Conservation (phyloP, 2,888 invertebrate genomes). For the Pseudococcus longispinus region DNA sequence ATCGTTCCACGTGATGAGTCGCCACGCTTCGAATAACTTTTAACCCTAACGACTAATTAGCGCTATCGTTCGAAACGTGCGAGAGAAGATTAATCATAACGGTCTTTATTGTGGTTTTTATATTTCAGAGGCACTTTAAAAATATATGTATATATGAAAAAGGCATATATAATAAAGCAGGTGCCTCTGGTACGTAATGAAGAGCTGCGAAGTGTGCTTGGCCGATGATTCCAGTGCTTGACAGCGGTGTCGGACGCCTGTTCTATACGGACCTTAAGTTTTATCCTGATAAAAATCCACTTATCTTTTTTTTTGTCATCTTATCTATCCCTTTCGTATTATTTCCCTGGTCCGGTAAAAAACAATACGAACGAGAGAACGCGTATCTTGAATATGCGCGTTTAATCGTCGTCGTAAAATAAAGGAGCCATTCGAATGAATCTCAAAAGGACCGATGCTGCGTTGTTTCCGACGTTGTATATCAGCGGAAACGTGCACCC, state of each 20-base stretch:
- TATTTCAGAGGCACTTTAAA: conserved; percentile 56
- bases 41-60: neutral
- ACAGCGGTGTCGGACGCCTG: conserved; percentile 50
- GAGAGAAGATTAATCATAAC: neutral
- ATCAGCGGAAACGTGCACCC: neutral
- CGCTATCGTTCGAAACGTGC: neutral
- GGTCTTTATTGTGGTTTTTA: conserved; percentile 13
- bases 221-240: conserved; percentile 53
- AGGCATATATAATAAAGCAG: conserved; percentile 27
- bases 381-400: conserved; percentile 33
- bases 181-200: conserved; percentile 52
- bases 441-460: neutral
- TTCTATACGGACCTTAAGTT: conserved; percentile 48
- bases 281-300: neutral
- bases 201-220: conserved; percentile 38
- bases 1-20: neutral
- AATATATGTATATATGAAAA: conserved; percentile 29
- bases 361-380: neutral
- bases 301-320: neutral
- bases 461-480: neutral
- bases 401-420: neutral
- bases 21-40: neutral
- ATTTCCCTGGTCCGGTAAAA: neutral
- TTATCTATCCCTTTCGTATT: neutral
- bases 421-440: conserved; percentile 54